phyloP scores from a whole-genome alignment of 2,113 vertebrate genomes.

The Phalacrocorax aristotelis region DNA sequence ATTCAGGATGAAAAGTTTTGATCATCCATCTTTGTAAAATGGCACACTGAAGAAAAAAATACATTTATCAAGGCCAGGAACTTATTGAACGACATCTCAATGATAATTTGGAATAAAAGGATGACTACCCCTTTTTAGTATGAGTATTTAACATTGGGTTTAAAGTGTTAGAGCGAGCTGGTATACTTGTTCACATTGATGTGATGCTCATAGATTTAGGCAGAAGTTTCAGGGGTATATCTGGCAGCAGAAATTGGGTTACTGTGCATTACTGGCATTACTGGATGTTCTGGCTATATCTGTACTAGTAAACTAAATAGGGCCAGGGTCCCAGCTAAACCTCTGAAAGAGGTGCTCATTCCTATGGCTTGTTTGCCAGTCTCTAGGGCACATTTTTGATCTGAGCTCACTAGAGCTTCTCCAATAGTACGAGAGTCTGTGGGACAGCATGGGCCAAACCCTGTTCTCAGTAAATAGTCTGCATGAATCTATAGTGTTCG shows the following conservation, averaged over 20 bases:
- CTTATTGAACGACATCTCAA: neutral
- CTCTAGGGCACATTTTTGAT: neutral
- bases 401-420: neutral
- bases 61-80: neutral
- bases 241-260: neutral
- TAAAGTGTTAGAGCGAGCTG: neutral
- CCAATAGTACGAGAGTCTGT: neutral
- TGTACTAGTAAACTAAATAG: neutral
- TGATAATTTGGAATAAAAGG: neutral
- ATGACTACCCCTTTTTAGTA: neutral
- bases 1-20: neutral
- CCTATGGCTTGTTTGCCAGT: neutral
- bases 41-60: neutral
- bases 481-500: neutral
- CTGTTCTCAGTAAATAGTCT: neutral
- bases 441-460: neutral
- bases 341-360: neutral
- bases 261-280: neutral
- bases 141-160: neutral
- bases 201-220: neutral
- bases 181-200: neutral
- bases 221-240: neutral
- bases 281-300: neutral
- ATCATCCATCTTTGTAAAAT: neutral
- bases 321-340: neutral